Percentiles rank a stretch among this genome's conserved stretches.
These are phyloP conservation scores for Coccyzus lansbergi DNA, from an alignment of 2,797 vertebrate species.

Conservation along the genomic window DNA sequence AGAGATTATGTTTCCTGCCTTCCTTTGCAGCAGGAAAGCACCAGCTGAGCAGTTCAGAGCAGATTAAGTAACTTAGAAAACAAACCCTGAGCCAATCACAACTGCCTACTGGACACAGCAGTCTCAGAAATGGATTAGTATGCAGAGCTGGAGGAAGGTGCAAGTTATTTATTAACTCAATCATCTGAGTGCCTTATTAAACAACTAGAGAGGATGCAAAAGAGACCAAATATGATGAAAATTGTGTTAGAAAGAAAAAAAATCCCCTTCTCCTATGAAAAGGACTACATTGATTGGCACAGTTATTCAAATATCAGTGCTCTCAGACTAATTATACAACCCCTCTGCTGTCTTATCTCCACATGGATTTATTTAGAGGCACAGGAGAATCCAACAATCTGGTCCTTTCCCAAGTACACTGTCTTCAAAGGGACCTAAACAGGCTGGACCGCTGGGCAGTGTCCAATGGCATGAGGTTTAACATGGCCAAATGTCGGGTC, in stretches of 20 bases:
- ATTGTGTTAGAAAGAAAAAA: background rate
- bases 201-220: background rate
- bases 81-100: background rate
- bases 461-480: no score
- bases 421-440: no score
- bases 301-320: background rate
- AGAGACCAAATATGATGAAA: background rate
- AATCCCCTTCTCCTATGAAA: background rate
- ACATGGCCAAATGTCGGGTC: no score
- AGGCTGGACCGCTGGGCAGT: no score
- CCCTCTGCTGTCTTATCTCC: background rate
- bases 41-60: slow-evolving; percentile 17
- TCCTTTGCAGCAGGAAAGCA: slow-evolving; percentile 35
- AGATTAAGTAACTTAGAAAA: background rate
- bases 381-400: background rate
- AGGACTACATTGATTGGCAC: background rate
- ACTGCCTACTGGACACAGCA: background rate
- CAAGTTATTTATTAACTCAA: background rate
- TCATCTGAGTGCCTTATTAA: background rate
- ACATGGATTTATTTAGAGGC: background rate
- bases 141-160: background rate
- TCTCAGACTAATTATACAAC: background rate
- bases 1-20: slow-evolving; percentile 53
- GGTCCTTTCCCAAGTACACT: background rate
- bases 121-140: background rate